These are phyloP conservation scores for Pelochelys cantorii DNA, from an alignment of 2,797 vertebrate genomes.

Conservation along the genomic window DNA sequence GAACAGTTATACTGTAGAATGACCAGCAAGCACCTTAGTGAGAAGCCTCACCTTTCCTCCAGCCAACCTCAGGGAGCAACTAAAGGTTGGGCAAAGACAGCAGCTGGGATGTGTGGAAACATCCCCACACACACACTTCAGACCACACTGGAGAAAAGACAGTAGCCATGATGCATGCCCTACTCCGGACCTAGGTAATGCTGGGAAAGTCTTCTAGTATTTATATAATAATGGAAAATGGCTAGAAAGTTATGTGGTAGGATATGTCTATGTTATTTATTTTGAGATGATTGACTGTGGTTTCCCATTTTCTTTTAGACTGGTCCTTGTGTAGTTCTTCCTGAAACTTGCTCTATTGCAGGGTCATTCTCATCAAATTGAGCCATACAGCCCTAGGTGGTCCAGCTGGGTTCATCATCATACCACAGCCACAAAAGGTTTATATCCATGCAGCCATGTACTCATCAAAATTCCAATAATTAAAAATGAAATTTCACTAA, in stretches of 20 bases:
- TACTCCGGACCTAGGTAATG: no score
- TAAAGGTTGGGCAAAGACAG: no score
- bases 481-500: not conserved
- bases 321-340: not conserved
- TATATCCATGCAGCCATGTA: not conserved
- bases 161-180: no score
- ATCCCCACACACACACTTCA: no score
- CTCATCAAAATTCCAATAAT: not conserved
- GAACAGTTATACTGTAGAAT: no score
- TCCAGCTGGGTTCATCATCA: not conserved
- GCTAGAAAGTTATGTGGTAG: accelerated
- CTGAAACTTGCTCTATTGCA: not conserved
- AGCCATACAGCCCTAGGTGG: not conserved
- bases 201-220: no score
- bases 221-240: not conserved
- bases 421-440: not conserved
- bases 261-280: not conserved
- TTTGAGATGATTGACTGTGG: not conserved
- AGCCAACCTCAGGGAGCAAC: no score
- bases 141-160: no score
- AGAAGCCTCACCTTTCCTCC: no score
- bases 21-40: no score
- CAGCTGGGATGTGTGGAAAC: no score
- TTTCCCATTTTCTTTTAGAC: not conserved
- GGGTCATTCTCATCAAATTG: not conserved